Percentiles rank a stretch among this genome's conserved stretches.
These are phyloP conservation scores for Xanthia icteritia DNA, from an alignment of 2,888 invertebrate genomes.

Conservation along the genomic window DNA sequence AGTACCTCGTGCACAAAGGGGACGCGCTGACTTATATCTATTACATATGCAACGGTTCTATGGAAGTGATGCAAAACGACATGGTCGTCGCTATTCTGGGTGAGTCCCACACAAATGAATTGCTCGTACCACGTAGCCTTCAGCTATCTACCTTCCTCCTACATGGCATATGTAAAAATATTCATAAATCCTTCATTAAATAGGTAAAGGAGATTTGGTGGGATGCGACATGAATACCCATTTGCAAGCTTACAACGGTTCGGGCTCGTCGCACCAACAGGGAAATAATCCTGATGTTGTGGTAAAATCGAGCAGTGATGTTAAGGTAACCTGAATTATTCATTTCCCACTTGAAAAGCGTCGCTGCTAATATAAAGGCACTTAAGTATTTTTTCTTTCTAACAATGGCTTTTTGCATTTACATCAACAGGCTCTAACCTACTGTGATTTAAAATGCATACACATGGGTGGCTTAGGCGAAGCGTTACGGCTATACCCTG, in stretches of 20 bases:
- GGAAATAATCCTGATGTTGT: conserved; percentile 93
- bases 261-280: conserved; percentile 87
- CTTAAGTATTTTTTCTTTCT: conserved; percentile 1
- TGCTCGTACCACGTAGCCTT: conserved; percentile 32
- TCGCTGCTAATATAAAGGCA: background rate
- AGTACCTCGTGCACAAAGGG: conserved; percentile 98
- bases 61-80: conserved; percentile 98
- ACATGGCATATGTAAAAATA: conserved; percentile 32
- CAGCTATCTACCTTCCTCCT: conserved; percentile 2
- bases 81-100: conserved; percentile 99
- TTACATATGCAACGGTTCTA: conserved; percentile 98
- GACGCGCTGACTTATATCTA: conserved; percentile 98
- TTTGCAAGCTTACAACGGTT: conserved; percentile 92
- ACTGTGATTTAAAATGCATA: conserved; percentile 98
- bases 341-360: conserved; percentile 20
- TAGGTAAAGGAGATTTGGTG: conserved; percentile 98
- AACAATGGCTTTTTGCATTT: conserved; percentile 2
- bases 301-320: conserved; percentile 98
- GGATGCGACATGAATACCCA: conserved; percentile 97
- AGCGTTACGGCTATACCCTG: conserved; percentile 96
- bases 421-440: conserved; percentile 94
- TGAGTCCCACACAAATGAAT: conserved; percentile 85
- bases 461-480: conserved; percentile 97
- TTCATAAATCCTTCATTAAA: conserved; percentile 66
- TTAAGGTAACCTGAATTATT: conserved; percentile 90